phyloP scores from a whole-genome alignment of 2,888 invertebrate species.

The Platypus cylindrus region DNA sequence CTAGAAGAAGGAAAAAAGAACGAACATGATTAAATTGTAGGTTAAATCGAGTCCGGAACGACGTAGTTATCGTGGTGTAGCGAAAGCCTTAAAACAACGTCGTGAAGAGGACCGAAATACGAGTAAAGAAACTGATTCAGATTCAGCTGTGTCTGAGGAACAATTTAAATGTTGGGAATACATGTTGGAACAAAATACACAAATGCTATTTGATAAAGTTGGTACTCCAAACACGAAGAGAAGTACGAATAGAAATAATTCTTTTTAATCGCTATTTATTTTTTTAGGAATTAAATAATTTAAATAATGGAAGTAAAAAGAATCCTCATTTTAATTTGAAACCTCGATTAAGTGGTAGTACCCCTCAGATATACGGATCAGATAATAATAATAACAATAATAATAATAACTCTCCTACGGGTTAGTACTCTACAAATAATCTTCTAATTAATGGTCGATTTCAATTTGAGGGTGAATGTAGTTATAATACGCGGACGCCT shows the following conservation, averaged over 20 bases:
- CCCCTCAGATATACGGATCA: conserved; percentile 48
- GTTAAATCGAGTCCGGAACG: conserved; percentile 39
- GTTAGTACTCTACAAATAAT: conserved; percentile 7
- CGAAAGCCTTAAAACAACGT: conserved; percentile 47
- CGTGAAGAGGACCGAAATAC: conserved; percentile 47
- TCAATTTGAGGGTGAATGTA: too few species aligned
- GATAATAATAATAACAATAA: conserved; percentile 23
- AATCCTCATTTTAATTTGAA: conserved; percentile 41
- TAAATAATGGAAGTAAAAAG: conserved; percentile 37
- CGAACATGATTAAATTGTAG: conserved; percentile 5
- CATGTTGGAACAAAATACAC: conserved; percentile 84
- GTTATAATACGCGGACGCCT: too few species aligned
- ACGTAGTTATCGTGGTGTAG: conserved; percentile 47
- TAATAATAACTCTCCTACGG: conserved; percentile 13
- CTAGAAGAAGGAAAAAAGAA: background rate
- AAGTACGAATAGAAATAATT: too few species aligned
- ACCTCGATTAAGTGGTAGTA: conserved; percentile 41
- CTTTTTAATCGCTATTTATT: conserved; percentile 2
- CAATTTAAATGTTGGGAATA: conserved; percentile 90
- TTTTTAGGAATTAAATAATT: conserved; percentile 13
- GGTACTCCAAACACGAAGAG: conserved; percentile 52
- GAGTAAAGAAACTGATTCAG: conserved; percentile 41
- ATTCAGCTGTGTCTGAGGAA: conserved; percentile 60
- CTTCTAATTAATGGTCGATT: too few species aligned
- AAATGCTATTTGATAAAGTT: conserved; percentile 77